phyloP scores from a whole-genome alignment of 1,140 invertebrate species.

The Andricus grossulariae region DNA sequence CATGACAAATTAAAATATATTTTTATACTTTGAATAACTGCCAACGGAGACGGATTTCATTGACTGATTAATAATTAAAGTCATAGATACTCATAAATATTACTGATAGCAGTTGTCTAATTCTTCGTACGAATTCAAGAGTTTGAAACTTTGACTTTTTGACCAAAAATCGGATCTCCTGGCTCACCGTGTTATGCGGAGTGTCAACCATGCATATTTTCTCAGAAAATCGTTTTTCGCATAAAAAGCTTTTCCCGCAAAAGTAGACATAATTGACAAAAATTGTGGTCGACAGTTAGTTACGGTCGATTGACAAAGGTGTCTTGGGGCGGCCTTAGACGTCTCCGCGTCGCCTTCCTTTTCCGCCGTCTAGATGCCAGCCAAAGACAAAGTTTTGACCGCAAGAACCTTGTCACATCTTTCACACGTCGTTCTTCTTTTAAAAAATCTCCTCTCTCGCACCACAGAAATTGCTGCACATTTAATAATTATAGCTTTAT shows the following conservation, averaged over 20 bases:
- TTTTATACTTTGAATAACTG: too few relatives aligned
- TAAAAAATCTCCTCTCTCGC: background rate
- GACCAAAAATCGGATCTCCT: too few relatives aligned
- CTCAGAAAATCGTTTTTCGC: too few relatives aligned
- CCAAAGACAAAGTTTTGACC: constrained; percentile 10
- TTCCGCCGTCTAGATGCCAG: background rate
- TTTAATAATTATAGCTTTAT: background rate
- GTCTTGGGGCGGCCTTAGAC: background rate
- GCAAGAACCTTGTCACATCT: background rate
- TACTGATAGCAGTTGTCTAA: too few relatives aligned
- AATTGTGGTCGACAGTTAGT: background rate
- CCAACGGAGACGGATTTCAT: too few relatives aligned
- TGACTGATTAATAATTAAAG: too few relatives aligned
- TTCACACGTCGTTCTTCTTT: background rate
- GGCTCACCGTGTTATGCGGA: too few relatives aligned
- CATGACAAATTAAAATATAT: too few relatives aligned
- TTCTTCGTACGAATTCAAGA: too few relatives aligned
- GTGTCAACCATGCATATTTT: too few relatives aligned
- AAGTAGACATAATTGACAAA: background rate
- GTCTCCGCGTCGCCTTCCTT: background rate
- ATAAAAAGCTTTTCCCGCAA: background rate
- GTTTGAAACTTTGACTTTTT: too few relatives aligned
- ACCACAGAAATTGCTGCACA: background rate
- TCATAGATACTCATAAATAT: too few relatives aligned
- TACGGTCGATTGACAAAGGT: background rate